A percentile compares a stretch with the other conserved stretches of the same genome.
phyloP scores from a whole-genome alignment of 2,113 vertebrate species.

The Chionomys nivalis region DNA sequence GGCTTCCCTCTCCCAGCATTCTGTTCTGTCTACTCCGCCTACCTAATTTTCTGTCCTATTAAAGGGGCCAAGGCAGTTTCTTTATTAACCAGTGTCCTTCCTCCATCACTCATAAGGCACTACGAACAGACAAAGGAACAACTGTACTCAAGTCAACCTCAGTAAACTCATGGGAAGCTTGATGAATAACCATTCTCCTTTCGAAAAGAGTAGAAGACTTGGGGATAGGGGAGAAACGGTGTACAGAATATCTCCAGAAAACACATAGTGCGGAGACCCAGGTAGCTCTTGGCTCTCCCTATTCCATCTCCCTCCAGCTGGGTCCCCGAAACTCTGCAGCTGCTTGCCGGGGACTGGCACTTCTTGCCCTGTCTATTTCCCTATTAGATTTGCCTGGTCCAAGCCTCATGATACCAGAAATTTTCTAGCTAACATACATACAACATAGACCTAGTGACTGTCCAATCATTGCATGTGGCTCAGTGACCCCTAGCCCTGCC shows the following conservation, averaged over 20 bases:
- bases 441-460: background rate
- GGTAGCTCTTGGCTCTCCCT: background rate
- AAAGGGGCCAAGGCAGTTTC: too few relatives aligned
- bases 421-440: background rate
- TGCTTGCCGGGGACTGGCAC: background rate
- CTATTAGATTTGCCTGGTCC: background rate
- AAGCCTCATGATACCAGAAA: background rate
- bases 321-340: background rate
- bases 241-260: background rate
- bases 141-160: background rate
- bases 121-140: background rate
- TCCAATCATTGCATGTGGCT: background rate
- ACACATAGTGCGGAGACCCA: background rate
- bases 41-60: too few relatives aligned
- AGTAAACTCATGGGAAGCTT: background rate
- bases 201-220: background rate
- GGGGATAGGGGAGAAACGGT: background rate
- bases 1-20: too few relatives aligned
- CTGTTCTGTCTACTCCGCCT: too few relatives aligned
- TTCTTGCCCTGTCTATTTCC: background rate
- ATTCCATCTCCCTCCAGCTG: background rate
- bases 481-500: background rate
- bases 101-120: background rate
- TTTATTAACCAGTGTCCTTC: too few relatives aligned
- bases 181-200: background rate